Evolutionary conservation across 1,140 invertebrate species (phyloP), one percentile per base, ranked within the genome.

Genomic region (Musca vetustissima): DNA sequence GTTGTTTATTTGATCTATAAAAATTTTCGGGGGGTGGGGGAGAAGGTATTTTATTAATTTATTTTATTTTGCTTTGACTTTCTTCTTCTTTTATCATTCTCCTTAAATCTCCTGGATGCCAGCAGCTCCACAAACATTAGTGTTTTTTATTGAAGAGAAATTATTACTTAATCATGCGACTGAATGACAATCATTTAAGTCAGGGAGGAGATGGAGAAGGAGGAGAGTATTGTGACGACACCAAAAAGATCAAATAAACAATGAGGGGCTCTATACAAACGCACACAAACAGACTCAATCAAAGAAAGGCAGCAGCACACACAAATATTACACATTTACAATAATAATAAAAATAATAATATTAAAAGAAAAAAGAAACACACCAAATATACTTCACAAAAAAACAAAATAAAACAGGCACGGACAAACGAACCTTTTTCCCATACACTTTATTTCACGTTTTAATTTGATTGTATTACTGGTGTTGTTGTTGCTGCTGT

Each of bases 141-240:
- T 11, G 6, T 43, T 43, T 43, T 43, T 22, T 55, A 6, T 8
- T 19, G 4, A 36, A 36, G 47, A 49, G 48, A 65, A 25, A 49
- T 49, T 68, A 55, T 48, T 68, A 55, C 52, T 57, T 47, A 53
- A 47, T 53, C 53, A 47, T 59, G 52, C 22, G 19, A 47, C 36
- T 43, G 32, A 22, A 4, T 43, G 36, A 43, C 36, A 43, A 43
- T 13, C 36, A 43, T 43, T 9, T 43, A 43, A 8, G 8, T n/a
- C n/a, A n/a, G n/a, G n/a, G n/a, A n/a, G n/a, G n/a, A n/a, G n/a
- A n/a, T n/a, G n/a, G n/a, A n/a, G 28, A 4, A 32, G 28, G 28
- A 32, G 28, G 28, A 32, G 28, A 32, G 28, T 32, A 9, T 32
- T 32, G 55, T 32, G 55, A 32, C 55, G 55, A 59, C 24, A 59